phyloP scores from a whole-genome alignment of 2,113 vertebrate genomes.

The Anthoscopus minutus region DNA sequence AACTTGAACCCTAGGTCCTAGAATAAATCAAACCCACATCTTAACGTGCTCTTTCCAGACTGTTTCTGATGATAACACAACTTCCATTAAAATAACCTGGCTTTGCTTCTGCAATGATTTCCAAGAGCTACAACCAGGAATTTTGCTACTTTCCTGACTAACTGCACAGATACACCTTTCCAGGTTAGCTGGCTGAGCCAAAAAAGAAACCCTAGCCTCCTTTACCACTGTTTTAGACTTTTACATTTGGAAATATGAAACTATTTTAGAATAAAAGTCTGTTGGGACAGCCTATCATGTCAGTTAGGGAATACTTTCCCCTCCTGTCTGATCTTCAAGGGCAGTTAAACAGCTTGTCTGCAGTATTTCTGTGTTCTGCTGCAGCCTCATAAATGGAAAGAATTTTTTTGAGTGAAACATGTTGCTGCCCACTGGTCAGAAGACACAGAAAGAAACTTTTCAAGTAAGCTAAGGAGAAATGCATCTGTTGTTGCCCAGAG shows the following conservation, averaged over 20 bases:
- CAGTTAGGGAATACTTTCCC: neutral
- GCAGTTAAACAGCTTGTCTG: neutral
- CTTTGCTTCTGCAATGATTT: neutral
- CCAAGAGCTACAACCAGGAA: constrained; percentile 27
- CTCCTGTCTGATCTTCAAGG: neutral
- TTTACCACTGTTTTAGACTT: neutral
- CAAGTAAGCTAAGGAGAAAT: neutral
- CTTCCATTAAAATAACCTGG: constrained; percentile 6
- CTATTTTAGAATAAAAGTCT: neutral
- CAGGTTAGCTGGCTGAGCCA: neutral
- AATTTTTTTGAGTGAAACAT: neutral
- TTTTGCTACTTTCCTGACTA: neutral
- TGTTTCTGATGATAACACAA: constrained; percentile 1
- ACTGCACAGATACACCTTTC: neutral
- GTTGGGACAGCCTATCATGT: neutral
- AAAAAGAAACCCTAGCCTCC: neutral
- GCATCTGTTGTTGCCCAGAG: neutral
- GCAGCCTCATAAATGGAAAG: neutral
- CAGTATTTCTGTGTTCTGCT: neutral
- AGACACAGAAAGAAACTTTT: neutral
- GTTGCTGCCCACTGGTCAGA: neutral
- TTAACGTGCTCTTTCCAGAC: constrained; percentile 1
- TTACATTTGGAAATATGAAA: neutral
- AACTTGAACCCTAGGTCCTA: neutral
- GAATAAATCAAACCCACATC: constrained; percentile 29